Base-by-base conservation (phyloP, 2,888 invertebrate species). In the Liodrosophila aerea region DNA sequence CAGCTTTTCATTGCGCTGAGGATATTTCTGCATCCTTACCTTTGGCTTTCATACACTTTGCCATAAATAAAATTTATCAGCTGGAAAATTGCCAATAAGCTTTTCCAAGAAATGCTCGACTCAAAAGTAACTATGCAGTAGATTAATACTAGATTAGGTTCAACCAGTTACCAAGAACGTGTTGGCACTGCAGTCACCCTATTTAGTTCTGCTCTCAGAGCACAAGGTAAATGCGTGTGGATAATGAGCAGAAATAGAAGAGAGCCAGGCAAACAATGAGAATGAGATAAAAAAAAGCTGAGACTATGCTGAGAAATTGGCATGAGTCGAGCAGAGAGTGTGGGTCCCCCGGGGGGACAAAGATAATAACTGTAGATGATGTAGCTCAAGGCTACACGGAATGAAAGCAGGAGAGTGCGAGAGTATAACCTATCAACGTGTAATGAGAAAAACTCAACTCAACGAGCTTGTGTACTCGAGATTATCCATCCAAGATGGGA, bases 11-110 rank as follows among this genome's bases (percentile, higher is more conserved):
- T 9, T n/a, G n/a, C n/a, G n/a, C n/a, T n/a, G n/a, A n/a, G n/a
- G n/a, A 9, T 7, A 7, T 30, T 9, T 30, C n/a, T 30, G 7
- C 8, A 16, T 16, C 8, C 36, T 47, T 1, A 7, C 3, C 22
- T 22, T 22, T 5, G 22, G 5, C 22, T 22, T 22, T 18, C 18
- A 22, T 27, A 15, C 16, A 12, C 39, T 29, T 22, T 15, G 8
- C 11, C 4, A 13, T 76, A 80, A 80, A 76, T 76, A 68, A 80
- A 87, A 78, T 81, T 86, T 85, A 87, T 83, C 76, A 85, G 59
- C 73, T 75, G 76, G 82, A 78, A 87, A 87, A 87, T 85, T 80
- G 82, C 76, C 77, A 83, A 84, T 78, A 76, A 81, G 70, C 51
- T 43, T 49, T 31, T 5, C 16, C n/a, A 45, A 18, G 12, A 30